Evolutionary conservation across 2,113 vertebrate species (phyloP), one percentile per base, ranked within the genome.

Genomic region (Hemicordylus capensis): DNA sequence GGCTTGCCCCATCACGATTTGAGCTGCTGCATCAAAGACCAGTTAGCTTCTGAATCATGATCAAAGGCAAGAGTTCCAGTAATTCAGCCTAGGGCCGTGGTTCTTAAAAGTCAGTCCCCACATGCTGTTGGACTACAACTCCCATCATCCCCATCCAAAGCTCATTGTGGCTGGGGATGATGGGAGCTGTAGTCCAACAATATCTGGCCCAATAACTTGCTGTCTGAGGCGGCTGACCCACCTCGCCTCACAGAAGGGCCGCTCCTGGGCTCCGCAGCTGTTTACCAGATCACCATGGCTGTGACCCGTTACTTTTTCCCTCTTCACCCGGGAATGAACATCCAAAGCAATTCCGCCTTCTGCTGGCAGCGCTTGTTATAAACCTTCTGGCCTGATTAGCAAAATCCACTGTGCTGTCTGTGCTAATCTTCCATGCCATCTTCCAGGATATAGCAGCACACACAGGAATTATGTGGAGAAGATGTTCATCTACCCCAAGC

Each of bases 361-460:
- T 95, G 90, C 89, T 93, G 90, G 89, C 84, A 85, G 88, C 67
- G 70, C 54, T 87, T 90, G 70, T 87, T 75, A 86, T 85, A 91
- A 90, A 91, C 88, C 66, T 90, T 81, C 90, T 84, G 89, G 61
- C 90, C 76, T 87, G 88, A 89, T 93, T 93, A 93, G 83, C 83
- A 46, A 93, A 93, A 94, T 90, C 79, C 89, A 88, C 22, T 85
- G 89, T 85, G 85, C 81, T 69, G 79, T 81, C 70, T 77, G 81
- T 86, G 90, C 89, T 92, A 81, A 89, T 87, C 86, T 85, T 90
- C 87, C 90, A 91, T 84, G 81, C 87, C 82, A 91, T 76, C 66
- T 88, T 88, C 83, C 74, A 88, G 78, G 80, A 81, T 83, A 81
- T 87, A 92, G 80, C n/a, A n/a, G n/a, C 89, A 91, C 80, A 92